Base-by-base conservation (phyloP, 2,888 invertebrate genomes). In the Pammene fasciana region DNA sequence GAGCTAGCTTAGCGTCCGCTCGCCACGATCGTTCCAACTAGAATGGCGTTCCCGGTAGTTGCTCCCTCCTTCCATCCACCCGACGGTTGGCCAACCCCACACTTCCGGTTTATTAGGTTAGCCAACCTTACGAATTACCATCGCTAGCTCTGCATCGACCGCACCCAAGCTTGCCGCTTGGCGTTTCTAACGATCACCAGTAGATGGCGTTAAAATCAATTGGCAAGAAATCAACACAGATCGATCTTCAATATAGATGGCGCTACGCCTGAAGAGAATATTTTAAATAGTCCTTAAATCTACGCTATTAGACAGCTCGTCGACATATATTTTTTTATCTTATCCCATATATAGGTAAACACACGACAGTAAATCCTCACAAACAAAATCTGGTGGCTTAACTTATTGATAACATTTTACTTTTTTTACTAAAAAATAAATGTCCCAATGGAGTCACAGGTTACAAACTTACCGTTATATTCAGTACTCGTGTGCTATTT, bases 191-290 rank as follows among this genome's bases (percentile, higher is more conserved):
- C 11, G 45, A 45, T 45, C 13, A 13, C 45, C 13, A 45, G 13
- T 45, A 45, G 45, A 45, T 45, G 45, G 45, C 45, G 45, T 45
- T 45, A 13, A 45, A 45, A 45, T 45, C 10, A 45, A 45, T 45
- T 45, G 10, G 13, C 45, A 45, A 45, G 13, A 45, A 50, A 50
- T 18, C 18, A 9, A 50, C 16, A 18, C 50, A 16, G 0, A 50
- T 50, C 50, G 16, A 18, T 10, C 16, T 50, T 10, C 16, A 18
- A 8, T 9, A 26, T 26, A 26, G 26, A 26, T 26, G 26, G 26
- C 14, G 8, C 8, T 48, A 48, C n/a, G 14, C 16, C n/a, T 48
- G 46, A 48, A n/a, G 5, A 48, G 9, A 8, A 14, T 13, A 13
- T 5, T n/a, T 5, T 14, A n/a, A 48, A 8, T 1, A 48, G n/a